These are phyloP conservation scores for Myotis yumanensis DNA, from an alignment of 2,113 vertebrate genomes.

Conservation along the genomic window DNA sequence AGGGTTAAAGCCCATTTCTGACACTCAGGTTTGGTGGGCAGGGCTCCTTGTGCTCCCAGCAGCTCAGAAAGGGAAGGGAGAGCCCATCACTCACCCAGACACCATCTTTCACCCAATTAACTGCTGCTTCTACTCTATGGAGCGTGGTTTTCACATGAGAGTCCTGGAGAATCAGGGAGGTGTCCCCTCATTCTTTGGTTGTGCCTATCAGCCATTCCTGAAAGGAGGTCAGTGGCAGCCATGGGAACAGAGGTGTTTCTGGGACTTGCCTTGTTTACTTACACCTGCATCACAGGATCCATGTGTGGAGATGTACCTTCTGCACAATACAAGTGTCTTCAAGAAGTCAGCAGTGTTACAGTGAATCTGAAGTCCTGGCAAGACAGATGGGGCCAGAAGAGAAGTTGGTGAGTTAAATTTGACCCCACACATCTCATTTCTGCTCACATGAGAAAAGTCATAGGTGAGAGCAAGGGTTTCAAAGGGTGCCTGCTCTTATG, in stretches of 20 bases:
- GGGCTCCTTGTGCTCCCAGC: background rate
- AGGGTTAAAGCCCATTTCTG: background rate
- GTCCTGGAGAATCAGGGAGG: background rate
- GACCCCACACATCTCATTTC: background rate
- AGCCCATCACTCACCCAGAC: background rate
- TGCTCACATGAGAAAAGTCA: background rate
- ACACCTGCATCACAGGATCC: background rate
- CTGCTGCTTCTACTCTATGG: background rate
- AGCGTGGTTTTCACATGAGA: accelerated
- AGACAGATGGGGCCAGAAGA: background rate
- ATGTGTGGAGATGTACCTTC: conserved; percentile 53
- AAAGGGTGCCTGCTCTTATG: background rate
- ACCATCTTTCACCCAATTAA: accelerated
- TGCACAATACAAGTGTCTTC: background rate
- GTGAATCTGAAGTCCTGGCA: conserved; percentile 12
- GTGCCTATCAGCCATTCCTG: background rate
- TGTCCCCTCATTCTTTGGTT: background rate
- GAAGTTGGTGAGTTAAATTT: conserved; percentile 20
- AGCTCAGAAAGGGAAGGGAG: background rate
- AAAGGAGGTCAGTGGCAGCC: background rate
- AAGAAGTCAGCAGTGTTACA: background rate
- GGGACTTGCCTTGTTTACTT: background rate
- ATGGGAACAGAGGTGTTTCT: accelerated
- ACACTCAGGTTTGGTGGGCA: accelerated
- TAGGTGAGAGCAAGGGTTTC: background rate